Evolutionary conservation across 2,797 vertebrate genomes (phyloP).

Genomic region (Gambelia wislizenii): DNA sequence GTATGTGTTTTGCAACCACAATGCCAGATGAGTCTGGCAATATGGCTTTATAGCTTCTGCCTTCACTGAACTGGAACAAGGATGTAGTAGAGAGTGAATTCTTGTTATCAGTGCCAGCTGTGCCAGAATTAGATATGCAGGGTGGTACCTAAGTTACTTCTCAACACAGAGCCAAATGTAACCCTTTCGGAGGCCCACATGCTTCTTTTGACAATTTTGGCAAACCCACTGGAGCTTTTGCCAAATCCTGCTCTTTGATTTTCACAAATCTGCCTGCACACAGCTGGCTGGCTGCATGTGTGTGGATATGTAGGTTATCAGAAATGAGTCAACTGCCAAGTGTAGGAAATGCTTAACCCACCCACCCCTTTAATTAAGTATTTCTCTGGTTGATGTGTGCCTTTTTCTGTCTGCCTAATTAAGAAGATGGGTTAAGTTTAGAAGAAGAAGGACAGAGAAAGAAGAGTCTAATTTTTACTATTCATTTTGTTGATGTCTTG

Average conservation of each 20-base stretch:
- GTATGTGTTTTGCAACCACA: neutral
- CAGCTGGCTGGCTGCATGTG: constrained; percentile 63
- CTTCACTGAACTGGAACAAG: constrained; percentile 54
- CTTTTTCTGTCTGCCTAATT: constrained; percentile 17
- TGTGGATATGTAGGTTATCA: constrained; percentile 51
- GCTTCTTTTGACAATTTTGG: constrained; percentile 69
- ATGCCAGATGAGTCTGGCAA: neutral
- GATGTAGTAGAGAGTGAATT: constrained; percentile 67
- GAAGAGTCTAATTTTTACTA: neutral
- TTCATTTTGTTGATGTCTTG: constrained; percentile 9
- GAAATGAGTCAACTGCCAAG: constrained; percentile 61
- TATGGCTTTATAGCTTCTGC: constrained; percentile 14
- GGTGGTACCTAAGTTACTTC: constrained; percentile 42
- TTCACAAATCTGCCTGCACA: constrained; percentile 67
- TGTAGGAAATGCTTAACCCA: constrained; percentile 30
- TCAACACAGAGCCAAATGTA: constrained; percentile 60
- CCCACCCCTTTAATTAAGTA: constrained; percentile 39
- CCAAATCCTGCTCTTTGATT: constrained; percentile 73
- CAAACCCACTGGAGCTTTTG: constrained; percentile 64
- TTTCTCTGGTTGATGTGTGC: constrained; percentile 2
- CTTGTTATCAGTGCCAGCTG: constrained; percentile 55
- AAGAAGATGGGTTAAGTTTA: constrained; percentile 36
- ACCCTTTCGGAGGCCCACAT: constrained; percentile 70
- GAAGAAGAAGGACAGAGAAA: neutral
- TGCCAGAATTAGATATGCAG: constrained; percentile 58